These are phyloP conservation scores for Trypoxylus dichotomus DNA, from an alignment of 1,140 invertebrate species.

Conservation along the genomic window DNA sequence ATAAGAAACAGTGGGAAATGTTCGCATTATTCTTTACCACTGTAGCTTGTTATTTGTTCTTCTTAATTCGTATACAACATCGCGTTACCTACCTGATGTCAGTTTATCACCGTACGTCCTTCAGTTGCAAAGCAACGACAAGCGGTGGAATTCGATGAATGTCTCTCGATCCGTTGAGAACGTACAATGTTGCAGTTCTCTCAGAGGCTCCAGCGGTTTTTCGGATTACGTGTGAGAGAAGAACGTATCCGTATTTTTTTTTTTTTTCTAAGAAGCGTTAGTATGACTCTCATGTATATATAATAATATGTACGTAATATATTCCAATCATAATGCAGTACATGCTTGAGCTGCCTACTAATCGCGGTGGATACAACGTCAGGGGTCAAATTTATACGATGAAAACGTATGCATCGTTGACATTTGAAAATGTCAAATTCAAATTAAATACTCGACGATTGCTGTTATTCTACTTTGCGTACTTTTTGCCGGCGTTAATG, in stretches of 20 bases:
- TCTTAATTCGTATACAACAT: background rate
- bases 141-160: background rate
- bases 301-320: background rate
- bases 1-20: background rate
- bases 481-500: too few relatives aligned
- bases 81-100: background rate
- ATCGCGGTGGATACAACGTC: background rate
- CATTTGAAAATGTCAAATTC: background rate
- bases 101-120: constrained; percentile 2
- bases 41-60: background rate
- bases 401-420: too few relatives aligned
- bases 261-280: background rate
- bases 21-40: too few relatives aligned
- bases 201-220: background rate
- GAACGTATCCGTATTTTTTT: background rate
- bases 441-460: background rate
- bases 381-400: background rate
- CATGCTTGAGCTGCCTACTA: background rate
- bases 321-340: background rate
- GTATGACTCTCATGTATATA: background rate
- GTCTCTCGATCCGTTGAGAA: background rate
- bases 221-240: background rate
- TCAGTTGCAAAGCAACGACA: background rate
- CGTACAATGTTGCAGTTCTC: constrained; percentile 3
- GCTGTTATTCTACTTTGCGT: too few relatives aligned